These are phyloP conservation scores for Bradypus variegatus DNA, from an alignment of 2,797 vertebrate species.

Conservation along the genomic window DNA sequence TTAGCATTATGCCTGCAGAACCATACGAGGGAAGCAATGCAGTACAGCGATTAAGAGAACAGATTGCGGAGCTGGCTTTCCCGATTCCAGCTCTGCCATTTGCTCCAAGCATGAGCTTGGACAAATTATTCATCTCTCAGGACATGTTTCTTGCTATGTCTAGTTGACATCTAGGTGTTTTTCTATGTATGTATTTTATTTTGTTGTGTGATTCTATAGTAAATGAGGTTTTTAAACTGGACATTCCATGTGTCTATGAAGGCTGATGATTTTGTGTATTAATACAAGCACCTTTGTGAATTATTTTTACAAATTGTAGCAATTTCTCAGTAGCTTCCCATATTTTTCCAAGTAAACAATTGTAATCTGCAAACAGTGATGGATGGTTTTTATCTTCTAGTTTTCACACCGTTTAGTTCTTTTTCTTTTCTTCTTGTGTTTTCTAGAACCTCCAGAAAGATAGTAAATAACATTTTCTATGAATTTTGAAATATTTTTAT, in stretches of 20 bases:
- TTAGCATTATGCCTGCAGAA: too few relatives aligned
- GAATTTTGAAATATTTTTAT: neutral
- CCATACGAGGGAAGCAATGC: neutral
- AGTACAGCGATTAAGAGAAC: fast-evolving
- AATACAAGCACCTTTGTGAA: neutral
- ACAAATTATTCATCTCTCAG: neutral
- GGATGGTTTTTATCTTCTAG: neutral
- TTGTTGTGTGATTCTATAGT: neutral
- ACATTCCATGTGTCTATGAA: neutral
- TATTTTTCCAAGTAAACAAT: neutral
- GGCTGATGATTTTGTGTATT: neutral
- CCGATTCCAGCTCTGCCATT: neutral
- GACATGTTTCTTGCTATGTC: neutral
- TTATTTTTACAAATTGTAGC: neutral
- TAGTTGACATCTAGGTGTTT: neutral
- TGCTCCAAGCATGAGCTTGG: neutral
- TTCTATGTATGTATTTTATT: neutral
- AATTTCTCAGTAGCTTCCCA: neutral
- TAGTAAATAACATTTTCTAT: neutral
- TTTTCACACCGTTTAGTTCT: neutral
- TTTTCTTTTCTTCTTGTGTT: neutral
- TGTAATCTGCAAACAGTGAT: neutral
- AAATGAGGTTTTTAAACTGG: neutral
- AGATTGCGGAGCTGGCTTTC: neutral
- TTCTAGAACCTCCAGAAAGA: neutral